Conservation (phyloP, 1,140 invertebrate species). For the Drosophila tani region DNA sequence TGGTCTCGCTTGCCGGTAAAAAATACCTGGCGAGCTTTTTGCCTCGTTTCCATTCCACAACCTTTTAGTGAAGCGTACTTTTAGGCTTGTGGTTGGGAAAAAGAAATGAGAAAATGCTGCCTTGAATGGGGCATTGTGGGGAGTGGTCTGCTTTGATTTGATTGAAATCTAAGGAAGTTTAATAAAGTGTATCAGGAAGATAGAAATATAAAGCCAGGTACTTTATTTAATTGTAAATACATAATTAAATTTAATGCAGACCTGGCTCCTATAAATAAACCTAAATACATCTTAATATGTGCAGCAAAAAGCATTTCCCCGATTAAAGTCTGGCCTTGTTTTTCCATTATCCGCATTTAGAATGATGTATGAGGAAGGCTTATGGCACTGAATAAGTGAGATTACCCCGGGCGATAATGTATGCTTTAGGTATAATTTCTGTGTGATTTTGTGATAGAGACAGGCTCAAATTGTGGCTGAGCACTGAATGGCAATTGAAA, state of each 20-base stretch:
- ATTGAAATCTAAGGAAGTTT: background rate
- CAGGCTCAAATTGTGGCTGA: conserved; percentile 19
- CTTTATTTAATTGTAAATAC: too few species aligned
- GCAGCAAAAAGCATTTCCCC: too few species aligned
- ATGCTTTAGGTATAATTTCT: conserved; percentile 1
- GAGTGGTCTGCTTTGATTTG: background rate
- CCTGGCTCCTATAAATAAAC: too few species aligned
- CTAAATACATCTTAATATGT: too few species aligned
- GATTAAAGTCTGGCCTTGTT: background rate
- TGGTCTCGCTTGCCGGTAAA: background rate
- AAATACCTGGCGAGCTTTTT: conserved; percentile 45
- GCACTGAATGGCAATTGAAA: conserved; percentile 39
- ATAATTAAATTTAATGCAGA: too few species aligned
- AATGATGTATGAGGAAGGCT: conserved; percentile 31
- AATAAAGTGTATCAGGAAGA: too few species aligned
- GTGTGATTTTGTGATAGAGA: conserved; percentile 5
- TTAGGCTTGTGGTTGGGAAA: conserved; percentile 17
- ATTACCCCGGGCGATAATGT: conserved; percentile 13
- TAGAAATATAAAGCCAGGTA: too few species aligned
- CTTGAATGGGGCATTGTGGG: background rate
- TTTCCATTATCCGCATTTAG: conserved; percentile 14
- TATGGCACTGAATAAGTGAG: conserved; percentile 7
- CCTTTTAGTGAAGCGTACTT: conserved; percentile 35
- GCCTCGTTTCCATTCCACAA: background rate
- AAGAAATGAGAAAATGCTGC: background rate